Conservation (phyloP, 1,140 invertebrate genomes). For the Contarinia nasturtii region DNA sequence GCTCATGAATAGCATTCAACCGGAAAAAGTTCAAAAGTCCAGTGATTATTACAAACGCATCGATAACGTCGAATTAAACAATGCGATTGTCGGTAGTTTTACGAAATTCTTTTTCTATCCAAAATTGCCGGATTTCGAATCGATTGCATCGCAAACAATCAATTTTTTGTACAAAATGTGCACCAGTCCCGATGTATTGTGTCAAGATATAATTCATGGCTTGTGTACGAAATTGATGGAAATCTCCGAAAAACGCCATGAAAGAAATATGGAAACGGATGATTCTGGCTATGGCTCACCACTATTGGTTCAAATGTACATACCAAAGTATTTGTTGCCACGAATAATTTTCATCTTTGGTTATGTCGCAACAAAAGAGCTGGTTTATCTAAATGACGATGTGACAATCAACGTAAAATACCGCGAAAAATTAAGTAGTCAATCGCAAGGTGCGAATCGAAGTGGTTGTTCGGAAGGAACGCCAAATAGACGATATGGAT, state of each 20-base stretch:
- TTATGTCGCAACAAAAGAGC: constrained; percentile 50
- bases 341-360: constrained; percentile 50
- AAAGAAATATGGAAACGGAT: background rate
- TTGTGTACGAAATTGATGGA: constrained; percentile 7
- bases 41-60: constrained; percentile 13
- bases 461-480: constrained; percentile 6
- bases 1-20: constrained; percentile 15
- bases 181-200: constrained; percentile 17
- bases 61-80: constrained; percentile 6
- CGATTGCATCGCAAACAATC: constrained; percentile 12
- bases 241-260: constrained; percentile 3
- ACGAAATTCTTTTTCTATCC: constrained; percentile 17
- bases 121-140: constrained; percentile 14
- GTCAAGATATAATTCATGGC: constrained; percentile 12
- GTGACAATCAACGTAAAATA: constrained; percentile 54
- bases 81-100: constrained; percentile 11
- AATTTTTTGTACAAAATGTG: constrained; percentile 20
- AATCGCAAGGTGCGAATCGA: constrained; percentile 23
- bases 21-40: constrained; percentile 10
- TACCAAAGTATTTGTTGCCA: constrained; percentile 24
- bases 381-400: constrained; percentile 56
- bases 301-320: constrained; percentile 1
- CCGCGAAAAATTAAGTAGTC: constrained; percentile 29
- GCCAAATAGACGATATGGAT: too few species aligned
- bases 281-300: constrained; percentile 9